Conservation (phyloP, 2,888 invertebrate genomes). For the Tipula helvola region DNA sequence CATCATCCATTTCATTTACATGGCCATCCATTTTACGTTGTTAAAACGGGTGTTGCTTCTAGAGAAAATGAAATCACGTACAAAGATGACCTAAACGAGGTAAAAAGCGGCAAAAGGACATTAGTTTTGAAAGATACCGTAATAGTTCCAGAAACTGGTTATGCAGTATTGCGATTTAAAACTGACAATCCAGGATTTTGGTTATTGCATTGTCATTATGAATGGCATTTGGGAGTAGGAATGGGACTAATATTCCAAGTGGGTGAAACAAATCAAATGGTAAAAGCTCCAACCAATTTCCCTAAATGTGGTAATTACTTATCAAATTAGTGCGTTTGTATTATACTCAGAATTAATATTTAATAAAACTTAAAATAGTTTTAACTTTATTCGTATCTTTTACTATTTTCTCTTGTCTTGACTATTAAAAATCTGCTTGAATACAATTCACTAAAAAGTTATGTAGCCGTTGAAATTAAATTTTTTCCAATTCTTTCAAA, state of each 20-base stretch:
- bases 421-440: too few relatives aligned
- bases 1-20: constrained; percentile 34
- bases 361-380: too few relatives aligned
- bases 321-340: too few relatives aligned
- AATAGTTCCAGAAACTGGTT: constrained; percentile 27
- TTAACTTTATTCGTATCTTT: too few relatives aligned
- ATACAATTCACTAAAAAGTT: too few relatives aligned
- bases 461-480: too few relatives aligned
- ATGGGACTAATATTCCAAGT: constrained; percentile 26
- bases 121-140: constrained; percentile 26
- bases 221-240: constrained; percentile 25
- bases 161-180: constrained; percentile 24
- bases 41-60: constrained; percentile 22
- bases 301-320: constrained; percentile 40
- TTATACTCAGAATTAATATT: too few relatives aligned
- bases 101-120: not conserved
- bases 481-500: too few relatives aligned
- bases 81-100: constrained; percentile 19
- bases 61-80: constrained; percentile 20
- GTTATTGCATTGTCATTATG: constrained; percentile 27
- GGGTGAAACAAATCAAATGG: constrained; percentile 48
- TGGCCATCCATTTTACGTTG: constrained; percentile 30
- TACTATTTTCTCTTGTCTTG: too few relatives aligned
- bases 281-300: constrained; percentile 49
- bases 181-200: constrained; percentile 26